Evolutionary conservation across 2,888 invertebrate genomes (phyloP).

Genomic region (Theretra japonica): DNA sequence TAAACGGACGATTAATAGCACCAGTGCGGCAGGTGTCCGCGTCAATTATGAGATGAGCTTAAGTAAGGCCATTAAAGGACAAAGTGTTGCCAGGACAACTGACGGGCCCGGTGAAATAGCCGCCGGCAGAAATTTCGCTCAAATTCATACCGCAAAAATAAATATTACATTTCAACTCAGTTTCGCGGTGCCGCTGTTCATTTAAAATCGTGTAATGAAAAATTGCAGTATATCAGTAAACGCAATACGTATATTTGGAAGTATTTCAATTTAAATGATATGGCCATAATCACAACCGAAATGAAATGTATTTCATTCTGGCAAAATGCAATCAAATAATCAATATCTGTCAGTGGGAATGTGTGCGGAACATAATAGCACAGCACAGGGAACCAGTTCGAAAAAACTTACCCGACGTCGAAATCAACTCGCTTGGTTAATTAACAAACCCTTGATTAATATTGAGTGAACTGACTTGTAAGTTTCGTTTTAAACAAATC

Average conservation of each 20-base stretch:
- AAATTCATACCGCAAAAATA: not conserved
- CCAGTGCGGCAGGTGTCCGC: not conserved
- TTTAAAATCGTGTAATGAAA: conserved; percentile 22
- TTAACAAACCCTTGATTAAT: conserved; percentile 58
- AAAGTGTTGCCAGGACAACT: not conserved
- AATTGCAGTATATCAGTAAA: conserved; percentile 13
- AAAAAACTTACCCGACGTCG: conserved; percentile 25
- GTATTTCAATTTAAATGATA: conserved; percentile 25
- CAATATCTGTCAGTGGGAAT: conserved; percentile 21
- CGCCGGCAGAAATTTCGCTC: not conserved
- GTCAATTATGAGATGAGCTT: not conserved
- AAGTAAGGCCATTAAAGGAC: not conserved
- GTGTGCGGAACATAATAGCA: conserved; percentile 11
- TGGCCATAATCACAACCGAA: conserved; percentile 15
- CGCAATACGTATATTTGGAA: not conserved
- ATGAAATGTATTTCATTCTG: conserved; percentile 25
- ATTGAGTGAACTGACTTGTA: conserved; percentile 47
- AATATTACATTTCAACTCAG: conserved; percentile 4
- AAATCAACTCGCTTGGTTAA: conserved; percentile 45
- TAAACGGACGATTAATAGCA: not conserved
- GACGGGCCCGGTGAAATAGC: not conserved
- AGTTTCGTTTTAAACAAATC: conserved; percentile 54
- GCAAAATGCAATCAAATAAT: conserved; percentile 22
- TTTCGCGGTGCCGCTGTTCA: not conserved
- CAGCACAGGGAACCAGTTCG: conserved; percentile 15